Evolutionary conservation across 2,113 vertebrate species (phyloP).

Genomic region (Rhabdomys dilectus): DNA sequence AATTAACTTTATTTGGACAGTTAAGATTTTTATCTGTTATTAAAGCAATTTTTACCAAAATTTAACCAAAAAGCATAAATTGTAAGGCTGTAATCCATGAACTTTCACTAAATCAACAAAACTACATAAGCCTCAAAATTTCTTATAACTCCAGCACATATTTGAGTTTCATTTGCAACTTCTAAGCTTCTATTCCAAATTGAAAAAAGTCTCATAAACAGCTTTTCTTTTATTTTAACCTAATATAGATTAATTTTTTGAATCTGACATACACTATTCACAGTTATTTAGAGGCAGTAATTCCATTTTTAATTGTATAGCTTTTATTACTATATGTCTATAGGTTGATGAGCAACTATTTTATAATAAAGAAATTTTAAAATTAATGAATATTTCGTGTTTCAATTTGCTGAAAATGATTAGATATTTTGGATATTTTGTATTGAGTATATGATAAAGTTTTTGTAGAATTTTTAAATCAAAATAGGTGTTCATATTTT

Average conservation of each 20-base stretch:
- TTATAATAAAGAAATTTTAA: not conserved
- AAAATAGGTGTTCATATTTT: not conserved
- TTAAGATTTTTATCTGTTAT: slow-evolving; percentile 37
- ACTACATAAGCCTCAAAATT: not conserved
- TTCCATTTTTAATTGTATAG: not conserved
- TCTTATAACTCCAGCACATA: not conserved
- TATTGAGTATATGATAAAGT: not conserved
- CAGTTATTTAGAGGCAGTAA: not conserved
- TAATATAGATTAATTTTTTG: not conserved
- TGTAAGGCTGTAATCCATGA: not conserved
- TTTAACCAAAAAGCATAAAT: not conserved
- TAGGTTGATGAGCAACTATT: not conserved
- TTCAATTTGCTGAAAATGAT: not conserved
- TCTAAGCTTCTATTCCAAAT: not conserved
- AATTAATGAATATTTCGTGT: not conserved
- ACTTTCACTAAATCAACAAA: not conserved
- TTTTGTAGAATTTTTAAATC: not conserved
- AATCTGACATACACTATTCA: not conserved
- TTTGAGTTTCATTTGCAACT: not conserved
- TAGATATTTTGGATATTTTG: not conserved
- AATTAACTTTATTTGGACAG: not conserved
- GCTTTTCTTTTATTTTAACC: not conserved
- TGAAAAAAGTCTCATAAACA: not conserved
- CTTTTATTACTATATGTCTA: not conserved
- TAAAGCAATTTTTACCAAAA: not conserved